Evolutionary conservation across 1,140 invertebrate genomes (phyloP).

Genomic region (Cepaea nemoralis): DNA sequence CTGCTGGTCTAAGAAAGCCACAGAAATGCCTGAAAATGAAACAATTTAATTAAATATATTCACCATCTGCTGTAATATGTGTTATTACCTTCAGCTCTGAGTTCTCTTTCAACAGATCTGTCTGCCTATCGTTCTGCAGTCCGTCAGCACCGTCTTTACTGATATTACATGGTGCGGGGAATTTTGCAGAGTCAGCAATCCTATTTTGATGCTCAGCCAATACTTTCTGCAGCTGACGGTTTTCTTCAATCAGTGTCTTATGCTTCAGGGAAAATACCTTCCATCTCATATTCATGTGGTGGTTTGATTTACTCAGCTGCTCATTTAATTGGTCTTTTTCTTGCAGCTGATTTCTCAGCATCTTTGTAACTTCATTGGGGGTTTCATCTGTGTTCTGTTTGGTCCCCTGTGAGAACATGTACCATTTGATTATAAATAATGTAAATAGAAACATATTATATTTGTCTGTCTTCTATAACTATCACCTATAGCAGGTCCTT

Average conservation of each 20-base stretch:
- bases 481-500: too few relatives aligned
- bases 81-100: background rate
- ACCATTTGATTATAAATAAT: too few relatives aligned
- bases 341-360: slow-evolving; percentile 2
- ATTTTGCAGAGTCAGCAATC: background rate
- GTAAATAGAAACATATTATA: too few relatives aligned
- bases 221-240: background rate
- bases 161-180: background rate
- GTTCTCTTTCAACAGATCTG: background rate
- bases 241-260: background rate
- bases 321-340: background rate
- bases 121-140: too few relatives aligned
- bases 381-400: background rate
- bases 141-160: background rate
- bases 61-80: too few relatives aligned
- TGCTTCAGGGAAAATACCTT: background rate
- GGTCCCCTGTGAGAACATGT: background rate
- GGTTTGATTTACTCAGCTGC: background rate
- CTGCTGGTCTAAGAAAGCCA: too few relatives aligned
- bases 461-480: too few relatives aligned
- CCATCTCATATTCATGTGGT: background rate
- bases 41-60: too few relatives aligned
- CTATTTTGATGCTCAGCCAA: background rate
- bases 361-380: background rate
- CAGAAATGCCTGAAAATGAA: too few relatives aligned